Evolutionary conservation across 2,113 vertebrate genomes (phyloP).

Genomic region (Pedionomus torquatus): DNA sequence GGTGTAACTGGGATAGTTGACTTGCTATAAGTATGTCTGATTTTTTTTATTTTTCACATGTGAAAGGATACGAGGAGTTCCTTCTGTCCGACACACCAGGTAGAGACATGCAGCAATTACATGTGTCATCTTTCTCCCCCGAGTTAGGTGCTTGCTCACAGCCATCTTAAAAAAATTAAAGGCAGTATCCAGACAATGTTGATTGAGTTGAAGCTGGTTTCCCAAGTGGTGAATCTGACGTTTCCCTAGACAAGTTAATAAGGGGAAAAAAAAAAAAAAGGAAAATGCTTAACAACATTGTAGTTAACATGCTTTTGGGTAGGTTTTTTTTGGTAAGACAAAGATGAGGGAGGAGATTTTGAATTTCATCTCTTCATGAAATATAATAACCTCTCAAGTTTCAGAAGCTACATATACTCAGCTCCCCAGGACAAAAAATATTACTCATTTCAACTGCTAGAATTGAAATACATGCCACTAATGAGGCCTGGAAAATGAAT

Average conservation of each 20-base stretch:
- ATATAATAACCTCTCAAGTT: neutral
- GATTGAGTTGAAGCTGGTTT: slow-evolving; percentile 93
- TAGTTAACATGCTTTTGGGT: neutral
- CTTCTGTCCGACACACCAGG: slow-evolving; percentile 94
- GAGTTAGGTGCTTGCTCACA: slow-evolving; percentile 87
- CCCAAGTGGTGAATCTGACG: slow-evolving; percentile 90
- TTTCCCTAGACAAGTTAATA: slow-evolving; percentile 73
- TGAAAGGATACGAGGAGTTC: slow-evolving; percentile 94
- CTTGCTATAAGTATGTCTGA: neutral
- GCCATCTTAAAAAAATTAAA: slow-evolving; percentile 99
- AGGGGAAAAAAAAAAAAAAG: neutral
- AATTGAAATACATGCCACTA: neutral
- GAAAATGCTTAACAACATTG: neutral
- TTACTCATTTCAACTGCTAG: neutral
- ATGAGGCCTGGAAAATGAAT: neutral
- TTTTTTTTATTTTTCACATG: neutral
- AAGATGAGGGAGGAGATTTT: neutral
- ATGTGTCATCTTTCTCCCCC: slow-evolving; percentile 85
- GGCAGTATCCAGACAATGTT: slow-evolving; percentile 94
- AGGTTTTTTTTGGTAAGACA: neutral
- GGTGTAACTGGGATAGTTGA: neutral
- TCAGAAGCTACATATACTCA: neutral
- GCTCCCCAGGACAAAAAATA: neutral
- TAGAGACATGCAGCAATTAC: slow-evolving; percentile 94
- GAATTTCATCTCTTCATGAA: neutral